Conservation (phyloP, 2,888 invertebrate species). For the Malthinus seriepunctatus region DNA sequence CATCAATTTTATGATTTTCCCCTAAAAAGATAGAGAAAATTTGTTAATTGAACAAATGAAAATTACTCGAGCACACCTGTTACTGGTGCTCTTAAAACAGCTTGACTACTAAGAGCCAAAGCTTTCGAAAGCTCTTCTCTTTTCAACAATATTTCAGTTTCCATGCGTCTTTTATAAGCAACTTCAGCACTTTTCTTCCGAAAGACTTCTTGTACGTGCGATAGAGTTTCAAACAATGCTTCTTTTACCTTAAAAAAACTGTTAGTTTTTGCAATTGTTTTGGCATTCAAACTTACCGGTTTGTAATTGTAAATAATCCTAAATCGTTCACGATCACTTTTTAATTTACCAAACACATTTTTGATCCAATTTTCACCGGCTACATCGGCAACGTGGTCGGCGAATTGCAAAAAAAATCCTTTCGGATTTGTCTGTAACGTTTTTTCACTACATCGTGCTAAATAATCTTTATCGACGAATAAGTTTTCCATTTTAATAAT, state of each 20-base stretch:
- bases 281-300: conserved; percentile 51
- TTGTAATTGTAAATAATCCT: conserved; percentile 58
- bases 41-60: not conserved
- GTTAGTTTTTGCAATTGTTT: not conserved
- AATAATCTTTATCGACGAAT: conserved; percentile 51
- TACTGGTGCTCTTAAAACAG: conserved; percentile 72
- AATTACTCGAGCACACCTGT: conserved; percentile 56
- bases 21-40: conserved; percentile 35
- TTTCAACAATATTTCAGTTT: conserved; percentile 63
- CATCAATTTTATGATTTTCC: conserved; percentile 56
- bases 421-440: conserved; percentile 75
- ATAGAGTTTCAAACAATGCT: conserved; percentile 61
- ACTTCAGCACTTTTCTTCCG: conserved; percentile 68
- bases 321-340: conserved; percentile 64
- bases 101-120: conserved; percentile 69
- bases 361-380: conserved; percentile 65
- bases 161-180: conserved; percentile 63
- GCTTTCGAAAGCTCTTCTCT: conserved; percentile 62
- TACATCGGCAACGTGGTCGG: conserved; percentile 60
- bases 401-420: conserved; percentile 75
- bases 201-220: conserved; percentile 68
- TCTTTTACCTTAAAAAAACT: conserved; percentile 43
- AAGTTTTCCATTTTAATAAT: conserved; percentile 11
- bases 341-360: conserved; percentile 61
- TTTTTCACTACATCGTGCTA: conserved; percentile 70